Percentiles rank a stretch among this genome's conserved stretches.
These are phyloP conservation scores for Formicarius rufipectus DNA, from an alignment of 2,113 vertebrate genomes.

Conservation along the genomic window DNA sequence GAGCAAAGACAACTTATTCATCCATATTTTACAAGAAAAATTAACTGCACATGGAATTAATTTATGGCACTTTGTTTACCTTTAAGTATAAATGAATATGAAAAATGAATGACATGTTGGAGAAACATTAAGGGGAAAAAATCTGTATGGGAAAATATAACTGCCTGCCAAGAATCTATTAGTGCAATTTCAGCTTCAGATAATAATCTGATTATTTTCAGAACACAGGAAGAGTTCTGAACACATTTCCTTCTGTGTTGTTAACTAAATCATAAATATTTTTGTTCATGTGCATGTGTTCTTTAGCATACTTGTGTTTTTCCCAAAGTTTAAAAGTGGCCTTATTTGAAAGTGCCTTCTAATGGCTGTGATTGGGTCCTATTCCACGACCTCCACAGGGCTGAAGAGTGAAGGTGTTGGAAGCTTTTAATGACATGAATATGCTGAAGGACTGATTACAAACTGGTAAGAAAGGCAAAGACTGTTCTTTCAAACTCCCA, in stretches of 20 bases:
- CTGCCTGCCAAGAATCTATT: not conserved
- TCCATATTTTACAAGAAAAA: conserved; percentile 3
- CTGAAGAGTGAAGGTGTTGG: not conserved
- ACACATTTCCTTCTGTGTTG: not conserved
- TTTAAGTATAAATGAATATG: not conserved
- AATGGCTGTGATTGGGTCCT: not conserved
- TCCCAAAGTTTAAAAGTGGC: not conserved
- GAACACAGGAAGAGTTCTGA: not conserved
- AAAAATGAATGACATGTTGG: conserved; percentile 14
- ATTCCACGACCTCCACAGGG: not conserved
- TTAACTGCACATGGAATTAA: not conserved
- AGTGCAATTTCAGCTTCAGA: not conserved
- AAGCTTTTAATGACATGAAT: not conserved
- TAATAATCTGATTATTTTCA: conserved; percentile 16
- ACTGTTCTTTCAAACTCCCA: not conserved
- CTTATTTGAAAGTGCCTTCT: not conserved
- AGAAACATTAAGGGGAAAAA: not conserved
- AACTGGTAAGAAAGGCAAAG: not conserved
- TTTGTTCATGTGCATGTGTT: not conserved
- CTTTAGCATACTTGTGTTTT: not conserved
- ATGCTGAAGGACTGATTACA: not conserved
- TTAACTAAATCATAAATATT: not conserved
- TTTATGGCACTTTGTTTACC: conserved; percentile 35
- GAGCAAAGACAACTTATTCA: not conserved
- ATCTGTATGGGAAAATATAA: not conserved